phyloP scores from a whole-genome alignment of 2,113 vertebrate genomes.

The Mus musculus region DNA sequence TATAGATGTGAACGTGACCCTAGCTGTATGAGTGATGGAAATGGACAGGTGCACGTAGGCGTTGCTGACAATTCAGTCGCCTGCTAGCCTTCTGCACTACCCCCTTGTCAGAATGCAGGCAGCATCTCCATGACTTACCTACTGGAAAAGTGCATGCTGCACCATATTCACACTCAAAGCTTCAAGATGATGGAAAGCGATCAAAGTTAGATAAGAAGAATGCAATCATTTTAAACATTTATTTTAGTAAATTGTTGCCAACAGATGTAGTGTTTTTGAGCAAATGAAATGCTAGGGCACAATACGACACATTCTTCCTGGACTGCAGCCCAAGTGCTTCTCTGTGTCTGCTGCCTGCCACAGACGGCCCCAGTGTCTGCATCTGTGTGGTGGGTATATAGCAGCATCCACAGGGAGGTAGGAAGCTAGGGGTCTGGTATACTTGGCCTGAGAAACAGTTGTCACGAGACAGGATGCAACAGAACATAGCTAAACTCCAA shows the following conservation, averaged over 20 bases:
- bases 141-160: accelerated
- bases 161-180: neutral
- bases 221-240: neutral
- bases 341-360: neutral
- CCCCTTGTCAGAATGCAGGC: neutral
- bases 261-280: no score
- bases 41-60: neutral
- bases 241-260: no score
- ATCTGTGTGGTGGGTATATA: no score
- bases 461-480: no score
- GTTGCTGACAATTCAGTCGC: neutral
- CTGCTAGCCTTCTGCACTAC: neutral
- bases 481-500: neutral
- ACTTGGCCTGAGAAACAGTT: neutral
- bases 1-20: neutral
- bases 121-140: accelerated
- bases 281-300: neutral
- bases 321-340: neutral
- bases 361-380: no score
- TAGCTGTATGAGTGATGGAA: accelerated
- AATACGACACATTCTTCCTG: no score
- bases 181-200: neutral
- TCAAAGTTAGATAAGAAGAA: neutral
- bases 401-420: neutral
- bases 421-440: neutral